Base-by-base conservation (phyloP, 1,140 invertebrate species). In the Monochamus saltuarius region DNA sequence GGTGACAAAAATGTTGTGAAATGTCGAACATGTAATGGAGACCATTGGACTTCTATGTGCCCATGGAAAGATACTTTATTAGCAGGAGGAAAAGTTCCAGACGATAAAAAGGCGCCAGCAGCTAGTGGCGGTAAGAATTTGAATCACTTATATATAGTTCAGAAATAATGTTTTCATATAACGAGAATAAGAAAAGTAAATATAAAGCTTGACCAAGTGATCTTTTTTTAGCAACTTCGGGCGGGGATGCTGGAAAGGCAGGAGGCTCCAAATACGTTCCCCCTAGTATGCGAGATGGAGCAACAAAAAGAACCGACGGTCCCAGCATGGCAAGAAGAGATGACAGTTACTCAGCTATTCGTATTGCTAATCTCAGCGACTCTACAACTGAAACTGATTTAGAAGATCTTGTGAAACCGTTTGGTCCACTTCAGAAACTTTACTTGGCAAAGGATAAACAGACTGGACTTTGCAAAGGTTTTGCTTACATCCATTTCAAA, bases 41-140 rank as follows among this genome's bases (percentile, higher is more conserved):
- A 98, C 67, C 96, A 99, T 83, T 98, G 95, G 94, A 97, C 95
- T 6, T 87, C 92, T 45, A 94, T 94, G 67, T 99, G 96, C 84
- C 96, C 96, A 1, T 98, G 93, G 83, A 97, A 97, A 78, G 92
- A 97, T 69, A 93, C 88, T 70, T 82, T 87, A 62, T 80, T 92
- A 59, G 83, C 84, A 59, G 84, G 84, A 64, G 83, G 85, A 65
- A 84, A 82, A 73, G 64, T 72, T 34, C 65, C 80, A 69, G 76
- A 80, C 75, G 68, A 73, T 35, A 75, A 77, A 62, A 72, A 75
- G 45, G 55, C 19, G 39, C 36, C 65, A 17, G 53, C 56, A 37
- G 43, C 52, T 19, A 64, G 61, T 40, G 42, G 39, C 8, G 42
- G 36, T 51, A 37, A 34, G 17, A 38, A 1, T 55, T 42, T 9